A percentile compares a stretch with the other conserved stretches of the same genome.
phyloP scores from a whole-genome alignment of 37 sponge, comb jelly and placozoan genomes.

The Corticium candelabrum region DNA sequence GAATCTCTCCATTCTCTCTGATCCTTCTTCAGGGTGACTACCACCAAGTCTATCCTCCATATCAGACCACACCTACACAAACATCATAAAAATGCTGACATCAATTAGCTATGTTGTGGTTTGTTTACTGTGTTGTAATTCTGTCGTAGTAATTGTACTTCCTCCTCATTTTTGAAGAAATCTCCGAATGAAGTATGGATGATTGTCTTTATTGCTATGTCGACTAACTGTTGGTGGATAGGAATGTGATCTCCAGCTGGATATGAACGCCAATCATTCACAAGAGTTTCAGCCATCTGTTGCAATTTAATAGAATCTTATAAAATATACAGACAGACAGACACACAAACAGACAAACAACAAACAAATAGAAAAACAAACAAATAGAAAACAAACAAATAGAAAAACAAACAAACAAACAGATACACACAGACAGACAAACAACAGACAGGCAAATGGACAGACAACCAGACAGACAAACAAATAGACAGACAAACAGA shows the following conservation, averaged over 20 bases:
- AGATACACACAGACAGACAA: no score
- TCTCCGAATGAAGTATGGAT: constrained; percentile 40
- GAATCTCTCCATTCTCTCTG: not conserved
- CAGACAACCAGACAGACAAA: no score
- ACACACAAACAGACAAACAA: no score
- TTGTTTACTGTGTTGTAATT: constrained; percentile 41
- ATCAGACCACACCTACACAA: not conserved
- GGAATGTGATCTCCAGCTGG: constrained; percentile 14
- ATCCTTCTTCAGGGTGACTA: not conserved
- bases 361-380: no score
- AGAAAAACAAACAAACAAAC: no score
- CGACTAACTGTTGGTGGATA: constrained; percentile 24
- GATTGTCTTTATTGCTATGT: constrained; percentile 64
- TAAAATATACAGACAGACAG: no score
- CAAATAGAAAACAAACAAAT: no score
- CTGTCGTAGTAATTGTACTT: constrained; percentile 26
- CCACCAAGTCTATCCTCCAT: not conserved
- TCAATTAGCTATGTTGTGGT: not conserved
- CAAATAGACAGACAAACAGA: no score
- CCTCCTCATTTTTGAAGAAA: constrained; percentile 29
- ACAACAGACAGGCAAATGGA: no score
- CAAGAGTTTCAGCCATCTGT: no score
- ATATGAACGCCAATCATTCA: not conserved
- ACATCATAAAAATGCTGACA: no score
- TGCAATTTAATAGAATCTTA: no score